phyloP scores from a whole-genome alignment of 2,113 vertebrate genomes.

The Lycaon pictus region DNA sequence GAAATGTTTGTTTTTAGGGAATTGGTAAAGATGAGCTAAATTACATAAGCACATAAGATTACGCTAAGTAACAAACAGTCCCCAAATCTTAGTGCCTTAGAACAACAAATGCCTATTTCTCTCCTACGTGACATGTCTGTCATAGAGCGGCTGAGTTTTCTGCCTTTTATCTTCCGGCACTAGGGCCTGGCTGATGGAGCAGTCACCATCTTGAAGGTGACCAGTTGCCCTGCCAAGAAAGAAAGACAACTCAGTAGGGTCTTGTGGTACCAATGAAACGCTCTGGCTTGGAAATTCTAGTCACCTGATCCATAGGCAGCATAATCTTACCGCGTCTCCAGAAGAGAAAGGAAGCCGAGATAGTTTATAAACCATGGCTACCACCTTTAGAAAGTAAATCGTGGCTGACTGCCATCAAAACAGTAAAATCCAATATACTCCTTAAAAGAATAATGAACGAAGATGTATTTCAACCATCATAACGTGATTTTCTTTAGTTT shows the following conservation, averaged over 20 bases:
- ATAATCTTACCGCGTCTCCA: not conserved
- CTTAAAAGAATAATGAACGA: not conserved
- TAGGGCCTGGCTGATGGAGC: not conserved
- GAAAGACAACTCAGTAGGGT: not conserved
- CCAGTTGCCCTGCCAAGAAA: not conserved
- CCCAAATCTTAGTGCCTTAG: not conserved
- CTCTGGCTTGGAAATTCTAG: not conserved
- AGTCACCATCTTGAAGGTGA: not conserved
- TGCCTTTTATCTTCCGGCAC: not conserved
- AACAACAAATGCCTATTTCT: not conserved
- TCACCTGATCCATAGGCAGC: not conserved
- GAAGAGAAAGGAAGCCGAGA: not conserved
- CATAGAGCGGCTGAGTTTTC: not conserved
- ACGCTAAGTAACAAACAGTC: not conserved
- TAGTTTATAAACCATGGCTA: not conserved
- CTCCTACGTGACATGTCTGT: not conserved
- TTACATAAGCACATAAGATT: not conserved
- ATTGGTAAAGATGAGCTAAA: not conserved
- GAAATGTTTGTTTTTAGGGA: not conserved
- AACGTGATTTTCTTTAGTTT: slow-evolving; percentile 16
- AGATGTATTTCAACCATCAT: not conserved
- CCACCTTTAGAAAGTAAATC: not conserved
- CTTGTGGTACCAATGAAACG: not conserved
- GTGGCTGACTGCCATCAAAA: not conserved
- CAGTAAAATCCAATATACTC: not conserved